Conservation (phyloP, 2,113 vertebrate species). For the human region GRCh38 chr1:172430001-172430500, state of each 20-base stretch:
- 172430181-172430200: neutral
- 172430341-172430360: neutral
- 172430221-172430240: neutral
- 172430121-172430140: neutral
- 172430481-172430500: no score
- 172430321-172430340: neutral
- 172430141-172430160: neutral
- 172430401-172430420: neutral
- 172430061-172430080: neutral
- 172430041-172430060: neutral
- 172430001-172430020: neutral
- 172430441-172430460: neutral
- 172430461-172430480: no score
- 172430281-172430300: neutral
- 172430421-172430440: neutral
- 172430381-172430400: neutral
- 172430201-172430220: neutral
- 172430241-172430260: neutral
- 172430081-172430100: neutral
- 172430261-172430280: neutral
- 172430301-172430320: neutral
- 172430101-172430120: neutral
- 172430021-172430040: accelerated
- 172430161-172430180: neutral
- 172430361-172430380: neutral